Evolutionary conservation across 2,113 vertebrate genomes (phyloP), one percentile per base, ranked within the genome.

Genomic region (Athene noctua): DNA sequence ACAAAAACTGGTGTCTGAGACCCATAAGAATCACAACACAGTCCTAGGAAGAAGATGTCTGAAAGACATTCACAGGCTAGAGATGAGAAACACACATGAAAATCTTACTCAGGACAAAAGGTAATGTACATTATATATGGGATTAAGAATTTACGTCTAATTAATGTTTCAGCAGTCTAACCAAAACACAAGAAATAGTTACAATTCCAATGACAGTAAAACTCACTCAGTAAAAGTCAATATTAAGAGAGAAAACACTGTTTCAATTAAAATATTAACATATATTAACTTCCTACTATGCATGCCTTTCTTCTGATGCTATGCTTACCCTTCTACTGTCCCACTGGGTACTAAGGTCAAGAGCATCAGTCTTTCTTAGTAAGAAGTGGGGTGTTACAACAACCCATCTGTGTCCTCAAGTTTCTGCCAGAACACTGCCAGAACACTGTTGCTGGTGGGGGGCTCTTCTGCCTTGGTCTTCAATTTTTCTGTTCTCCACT

Each of bases 371-470:
- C 14, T n/a, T 19, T 73, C 12, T 58, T 20, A 68, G 18, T 23
- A 78, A 36, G 34, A 65, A 42, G 10, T 36, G 3, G 2, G 2
- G 7, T 4, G 2, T 21, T 73, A 25, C 5, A 78, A 47, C 6
- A 72, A 26, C 15, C 6, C 11, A 16, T 51, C 52, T 38, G 2
- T 10, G 7, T 63, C 26, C 67, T 61, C 20, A 80, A 13, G 17
- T 32, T 83, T 88, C 70, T 77, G 13, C 23, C 30, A n/a, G n/a
- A 74, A 40, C 40, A 40, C 40, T 40, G 40, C 40, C 40, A 80
- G 9, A 6, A 29, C 1, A 1, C n/a, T 73, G 8, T n/a, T 93
- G n/a, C n/a, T 4, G 6, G 21, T 47, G 3, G 4, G 4, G 12
- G 7, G 12, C 40, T 61, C 36, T 62, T 92, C 51, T 86, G 11